phyloP scores from a whole-genome alignment of 2,888 invertebrate genomes.

The Scaptomyza parva region DNA sequence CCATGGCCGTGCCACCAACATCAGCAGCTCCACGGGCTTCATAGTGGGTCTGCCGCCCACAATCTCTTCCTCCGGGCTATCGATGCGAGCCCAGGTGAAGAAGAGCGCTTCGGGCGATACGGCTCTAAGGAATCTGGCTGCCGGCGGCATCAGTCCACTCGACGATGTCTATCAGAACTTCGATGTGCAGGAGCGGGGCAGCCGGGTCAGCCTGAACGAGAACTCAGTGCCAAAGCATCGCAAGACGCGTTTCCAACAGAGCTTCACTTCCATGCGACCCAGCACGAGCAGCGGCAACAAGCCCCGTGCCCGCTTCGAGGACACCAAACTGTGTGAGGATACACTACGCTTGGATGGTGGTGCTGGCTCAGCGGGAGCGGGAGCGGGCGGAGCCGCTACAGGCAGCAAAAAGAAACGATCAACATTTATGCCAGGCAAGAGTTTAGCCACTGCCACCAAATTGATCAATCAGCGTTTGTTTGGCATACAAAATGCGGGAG shows the following conservation, averaged over 20 bases:
- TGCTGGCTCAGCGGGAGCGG: slow-evolving; percentile 21
- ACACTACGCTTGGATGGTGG: slow-evolving; percentile 83
- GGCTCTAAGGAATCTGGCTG: slow-evolving; percentile 87
- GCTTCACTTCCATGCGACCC: slow-evolving; percentile 86
- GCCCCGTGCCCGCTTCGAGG: slow-evolving; percentile 84
- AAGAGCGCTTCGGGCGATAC: slow-evolving; percentile 93
- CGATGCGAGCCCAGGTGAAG: slow-evolving; percentile 87
- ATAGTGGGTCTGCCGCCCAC: slow-evolving; percentile 77
- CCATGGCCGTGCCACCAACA: slow-evolving; percentile 41
- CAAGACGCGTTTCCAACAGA: slow-evolving; percentile 94
- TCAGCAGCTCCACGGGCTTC: slow-evolving; percentile 76
- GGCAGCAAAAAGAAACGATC: slow-evolving; percentile 84
- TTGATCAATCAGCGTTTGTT: slow-evolving; percentile 91
- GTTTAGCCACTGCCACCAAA: slow-evolving; percentile 89
- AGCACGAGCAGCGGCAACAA: slow-evolving; percentile 85
- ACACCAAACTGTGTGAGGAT: slow-evolving; percentile 86
- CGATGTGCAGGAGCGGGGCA: slow-evolving; percentile 85
- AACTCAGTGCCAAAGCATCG: slow-evolving; percentile 91
- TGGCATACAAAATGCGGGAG: slow-evolving; percentile 86
- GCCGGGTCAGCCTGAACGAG: slow-evolving; percentile 88
- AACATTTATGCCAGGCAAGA: slow-evolving; percentile 88
- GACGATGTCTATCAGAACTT: slow-evolving; percentile 87
- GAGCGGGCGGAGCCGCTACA: slow-evolving; percentile 53
- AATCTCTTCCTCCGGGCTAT: slow-evolving; percentile 67
- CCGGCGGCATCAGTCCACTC: slow-evolving; percentile 86